These are phyloP conservation scores for Caranx ignobilis DNA, from an alignment of 2,113 vertebrate species.

Conservation along the genomic window DNA sequence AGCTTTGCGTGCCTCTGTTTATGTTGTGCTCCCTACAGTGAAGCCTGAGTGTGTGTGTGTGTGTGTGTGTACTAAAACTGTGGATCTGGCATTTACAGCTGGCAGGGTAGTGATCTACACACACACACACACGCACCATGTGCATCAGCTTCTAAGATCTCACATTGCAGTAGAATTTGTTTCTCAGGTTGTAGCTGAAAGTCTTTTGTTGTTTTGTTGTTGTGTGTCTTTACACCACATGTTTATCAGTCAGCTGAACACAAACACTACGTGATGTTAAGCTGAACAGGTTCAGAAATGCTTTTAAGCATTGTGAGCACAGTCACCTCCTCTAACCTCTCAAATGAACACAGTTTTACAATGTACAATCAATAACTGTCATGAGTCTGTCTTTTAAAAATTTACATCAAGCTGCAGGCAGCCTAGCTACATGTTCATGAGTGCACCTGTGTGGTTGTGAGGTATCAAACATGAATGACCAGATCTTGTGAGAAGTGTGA, in stretches of 20 bases:
- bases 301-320: not conserved
- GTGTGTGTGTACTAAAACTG: slow-evolving; percentile 5
- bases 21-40: slow-evolving; percentile 15
- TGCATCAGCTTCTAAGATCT: slow-evolving; percentile 1
- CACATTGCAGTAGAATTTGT: slow-evolving; percentile 13
- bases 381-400: not conserved
- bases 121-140: too few species aligned
- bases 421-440: not conserved
- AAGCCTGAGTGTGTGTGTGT: not conserved
- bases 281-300: not conserved
- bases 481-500: not conserved
- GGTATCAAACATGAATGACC: not conserved
- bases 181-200: slow-evolving; percentile 3
- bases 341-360: not conserved
- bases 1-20: slow-evolving; percentile 35
- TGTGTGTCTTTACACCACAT: not conserved
- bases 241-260: not conserved
- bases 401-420: not conserved
- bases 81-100: slow-evolving; percentile 26
- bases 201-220: not conserved
- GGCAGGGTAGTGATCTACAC: not conserved
- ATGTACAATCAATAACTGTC: not conserved
- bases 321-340: not conserved
- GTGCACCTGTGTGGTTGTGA: too few species aligned
- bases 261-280: not conserved